These are phyloP conservation scores for Nixonia krombeini DNA, from an alignment of 1,140 invertebrate species.

Conservation along the genomic window DNA sequence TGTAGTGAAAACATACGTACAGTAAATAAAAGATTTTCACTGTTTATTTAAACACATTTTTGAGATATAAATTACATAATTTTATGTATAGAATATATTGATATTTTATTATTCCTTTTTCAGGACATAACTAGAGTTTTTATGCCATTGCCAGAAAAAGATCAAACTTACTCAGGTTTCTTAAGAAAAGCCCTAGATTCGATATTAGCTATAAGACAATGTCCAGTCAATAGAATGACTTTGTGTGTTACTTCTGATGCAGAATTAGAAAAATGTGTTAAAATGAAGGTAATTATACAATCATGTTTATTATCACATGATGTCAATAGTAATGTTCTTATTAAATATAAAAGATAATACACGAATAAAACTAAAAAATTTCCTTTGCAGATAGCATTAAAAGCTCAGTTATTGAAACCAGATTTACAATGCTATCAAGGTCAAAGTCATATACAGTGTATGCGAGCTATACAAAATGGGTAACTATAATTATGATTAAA, in stretches of 20 bases:
- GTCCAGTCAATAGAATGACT: conserved; percentile 84
- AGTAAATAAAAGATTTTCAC: too few relatives aligned
- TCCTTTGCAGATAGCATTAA: conserved; percentile 81
- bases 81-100: not conserved
- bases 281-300: conserved; percentile 85
- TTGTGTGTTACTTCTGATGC: conserved; percentile 92
- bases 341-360: not conserved
- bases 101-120: not conserved
- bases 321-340: conserved; percentile 2
- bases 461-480: conserved; percentile 84
- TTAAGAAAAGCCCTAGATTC: conserved; percentile 76
- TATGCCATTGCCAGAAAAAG: conserved; percentile 72
- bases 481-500: conserved; percentile 54
- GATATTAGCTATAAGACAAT: conserved; percentile 82
- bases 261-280: conserved; percentile 93
- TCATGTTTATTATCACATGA: too few relatives aligned
- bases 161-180: conserved; percentile 77
- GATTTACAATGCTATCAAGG: conserved; percentile 89
- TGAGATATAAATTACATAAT: not conserved
- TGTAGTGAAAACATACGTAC: too few relatives aligned
- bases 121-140: conserved; percentile 83
- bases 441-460: conserved; percentile 90
- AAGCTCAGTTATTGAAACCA: conserved; percentile 90
- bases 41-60: too few relatives aligned
- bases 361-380: too few relatives aligned